phyloP scores from a whole-genome alignment of 2,888 invertebrate species.

The Ectropis crepuscularia region DNA sequence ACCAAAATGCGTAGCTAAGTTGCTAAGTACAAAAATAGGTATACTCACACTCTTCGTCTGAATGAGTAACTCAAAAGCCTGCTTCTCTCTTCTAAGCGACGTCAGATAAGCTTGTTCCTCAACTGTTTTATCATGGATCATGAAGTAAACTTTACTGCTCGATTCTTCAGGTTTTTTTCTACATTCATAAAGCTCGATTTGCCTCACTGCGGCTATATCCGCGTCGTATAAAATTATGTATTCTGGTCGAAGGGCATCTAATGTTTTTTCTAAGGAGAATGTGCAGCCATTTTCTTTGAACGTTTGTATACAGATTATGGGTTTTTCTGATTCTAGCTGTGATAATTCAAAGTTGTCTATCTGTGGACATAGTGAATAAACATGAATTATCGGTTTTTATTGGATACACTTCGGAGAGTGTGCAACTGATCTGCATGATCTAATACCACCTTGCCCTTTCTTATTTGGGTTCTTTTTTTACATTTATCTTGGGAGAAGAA shows the following conservation, averaged over 20 bases:
- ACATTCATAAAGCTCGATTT: conserved; percentile 94
- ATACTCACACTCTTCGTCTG: conserved; percentile 93
- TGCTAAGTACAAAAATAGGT: not conserved
- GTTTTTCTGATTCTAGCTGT: conserved; percentile 85
- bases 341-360: conserved; percentile 88
- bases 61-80: conserved; percentile 96
- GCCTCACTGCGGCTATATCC: conserved; percentile 94
- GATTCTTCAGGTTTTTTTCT: conserved; percentile 77
- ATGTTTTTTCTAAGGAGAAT: conserved; percentile 88
- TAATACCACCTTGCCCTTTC: too few species aligned
- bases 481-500: too few species aligned
- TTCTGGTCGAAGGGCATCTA: conserved; percentile 89
- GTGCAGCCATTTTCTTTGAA: conserved; percentile 90
- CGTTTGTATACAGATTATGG: conserved; percentile 90
- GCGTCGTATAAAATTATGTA: conserved; percentile 96
- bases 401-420: too few species aligned
- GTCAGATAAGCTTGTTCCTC: conserved; percentile 99
- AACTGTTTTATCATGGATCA: conserved; percentile 96
- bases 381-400: not conserved
- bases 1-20: too few species aligned
- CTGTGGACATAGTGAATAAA: conserved; percentile 63
- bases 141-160: conserved; percentile 91
- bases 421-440: too few species aligned
- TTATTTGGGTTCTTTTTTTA: too few species aligned
- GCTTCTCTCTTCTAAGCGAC: conserved; percentile 94